Conservation (phyloP, 2,888 invertebrate species). For the Lordiphosa fenestrarum region DNA sequence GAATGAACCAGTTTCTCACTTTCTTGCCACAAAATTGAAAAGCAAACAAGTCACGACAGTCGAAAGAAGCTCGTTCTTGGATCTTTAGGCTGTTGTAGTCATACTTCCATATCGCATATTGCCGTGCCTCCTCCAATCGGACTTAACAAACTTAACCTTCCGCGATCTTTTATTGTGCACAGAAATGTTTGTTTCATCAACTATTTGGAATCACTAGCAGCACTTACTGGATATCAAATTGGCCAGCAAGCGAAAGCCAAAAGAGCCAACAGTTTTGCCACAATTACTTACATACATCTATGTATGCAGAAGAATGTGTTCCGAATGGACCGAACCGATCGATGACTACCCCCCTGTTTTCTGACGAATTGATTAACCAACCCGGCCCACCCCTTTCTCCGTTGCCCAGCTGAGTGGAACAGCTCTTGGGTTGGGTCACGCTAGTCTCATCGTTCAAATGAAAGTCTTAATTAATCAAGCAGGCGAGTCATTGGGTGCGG, state of each 20-base stretch:
- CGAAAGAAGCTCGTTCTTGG: no score
- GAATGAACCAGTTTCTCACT: no score
- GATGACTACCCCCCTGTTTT: constrained; percentile 9
- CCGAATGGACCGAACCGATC: constrained; percentile 2
- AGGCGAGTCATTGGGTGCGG: constrained; percentile 1
- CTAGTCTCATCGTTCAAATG: constrained; percentile 35
- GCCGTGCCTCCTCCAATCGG: no score
- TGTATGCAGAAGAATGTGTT: not conserved
- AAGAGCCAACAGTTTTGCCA: no score
- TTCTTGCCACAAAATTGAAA: no score
- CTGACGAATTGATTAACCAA: not conserved
- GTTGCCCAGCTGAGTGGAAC: constrained; percentile 22
- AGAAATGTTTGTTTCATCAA: no score
- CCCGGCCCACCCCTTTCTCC: not conserved
- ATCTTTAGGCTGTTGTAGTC: no score
- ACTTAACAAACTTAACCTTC: no score
- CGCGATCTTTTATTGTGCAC: no score
- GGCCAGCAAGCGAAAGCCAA: constrained; percentile 1
- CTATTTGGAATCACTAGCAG: no score
- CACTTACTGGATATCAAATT: constrained; percentile 1
- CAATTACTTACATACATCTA: constrained; percentile 1
- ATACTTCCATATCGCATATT: no score
- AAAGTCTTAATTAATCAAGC: constrained; percentile 57
- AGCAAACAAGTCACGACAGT: no score
- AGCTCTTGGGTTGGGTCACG: constrained; percentile 21